Percentiles rank a stretch among this genome's conserved stretches.
phyloP scores from a whole-genome alignment of 2,888 invertebrate species.

The Zygogramma bicolorata region DNA sequence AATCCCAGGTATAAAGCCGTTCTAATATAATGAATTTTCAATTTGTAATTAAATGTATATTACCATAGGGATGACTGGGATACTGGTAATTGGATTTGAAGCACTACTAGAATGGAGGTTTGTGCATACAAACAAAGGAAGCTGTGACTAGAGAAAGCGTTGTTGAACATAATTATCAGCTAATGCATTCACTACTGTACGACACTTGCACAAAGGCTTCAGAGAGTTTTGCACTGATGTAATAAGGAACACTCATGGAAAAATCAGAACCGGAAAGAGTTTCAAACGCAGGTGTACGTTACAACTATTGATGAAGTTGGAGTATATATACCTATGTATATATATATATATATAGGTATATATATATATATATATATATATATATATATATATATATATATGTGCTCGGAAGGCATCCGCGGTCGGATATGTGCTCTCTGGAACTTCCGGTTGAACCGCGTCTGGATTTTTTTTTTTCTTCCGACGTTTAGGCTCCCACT shows the following conservation, averaged over 20 bases:
- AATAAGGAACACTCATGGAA: slow-evolving; percentile 2
- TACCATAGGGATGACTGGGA: slow-evolving; percentile 42
- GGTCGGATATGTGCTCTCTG: too few relatives aligned
- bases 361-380: too few relatives aligned
- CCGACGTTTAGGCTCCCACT: too few relatives aligned
- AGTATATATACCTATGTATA: too few relatives aligned
- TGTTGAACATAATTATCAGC: slow-evolving; percentile 32
- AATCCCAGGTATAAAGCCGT: slow-evolving; percentile 48
- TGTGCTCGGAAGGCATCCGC: too few relatives aligned
- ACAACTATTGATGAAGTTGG: too few relatives aligned
- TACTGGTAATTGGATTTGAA: slow-evolving; percentile 40
- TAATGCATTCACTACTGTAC: slow-evolving; percentile 10
- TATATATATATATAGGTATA: too few relatives aligned
- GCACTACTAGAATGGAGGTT: slow-evolving; percentile 35
- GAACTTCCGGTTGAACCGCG: too few relatives aligned
- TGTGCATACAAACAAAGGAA: slow-evolving; percentile 42
- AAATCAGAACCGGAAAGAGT: too few relatives aligned
- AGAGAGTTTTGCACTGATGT: background rate
- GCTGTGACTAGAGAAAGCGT: slow-evolving; percentile 33
- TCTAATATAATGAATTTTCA: slow-evolving; percentile 52
- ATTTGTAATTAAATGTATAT: slow-evolving; percentile 53
- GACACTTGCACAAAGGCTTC: slow-evolving; percentile 3
- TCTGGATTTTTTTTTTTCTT: too few relatives aligned
- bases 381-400: too few relatives aligned
- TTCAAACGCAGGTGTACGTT: too few relatives aligned